A percentile compares a stretch with the other conserved stretches of the same genome.
Conservation (phyloP, 2,113 vertebrate genomes). For the Picathartes gymnocephalus region DNA sequence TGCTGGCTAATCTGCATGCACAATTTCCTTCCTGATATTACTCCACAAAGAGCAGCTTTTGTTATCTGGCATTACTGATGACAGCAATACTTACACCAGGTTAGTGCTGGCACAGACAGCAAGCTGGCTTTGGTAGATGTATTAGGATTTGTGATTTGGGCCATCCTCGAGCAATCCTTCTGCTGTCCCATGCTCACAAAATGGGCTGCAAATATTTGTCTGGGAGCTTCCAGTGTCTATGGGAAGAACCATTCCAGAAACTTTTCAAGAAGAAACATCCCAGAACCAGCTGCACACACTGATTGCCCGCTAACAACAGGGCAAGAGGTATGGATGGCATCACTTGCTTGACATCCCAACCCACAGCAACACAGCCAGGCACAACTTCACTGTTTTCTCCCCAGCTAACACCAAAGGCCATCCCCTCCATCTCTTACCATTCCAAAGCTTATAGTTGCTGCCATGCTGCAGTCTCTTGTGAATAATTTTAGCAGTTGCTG, state of each 20-base stretch:
- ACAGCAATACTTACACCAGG: background rate
- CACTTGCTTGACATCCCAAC: background rate
- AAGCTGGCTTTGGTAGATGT: background rate
- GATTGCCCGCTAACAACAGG: background rate
- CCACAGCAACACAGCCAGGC: background rate
- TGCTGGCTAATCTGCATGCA: background rate
- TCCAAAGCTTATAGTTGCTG: background rate
- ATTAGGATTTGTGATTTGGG: background rate
- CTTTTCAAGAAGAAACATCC: background rate
- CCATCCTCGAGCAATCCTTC: background rate
- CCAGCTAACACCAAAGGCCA: background rate
- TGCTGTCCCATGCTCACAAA: background rate
- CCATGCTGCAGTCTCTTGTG: background rate
- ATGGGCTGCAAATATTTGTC: background rate
- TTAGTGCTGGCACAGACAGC: background rate
- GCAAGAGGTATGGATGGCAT: background rate
- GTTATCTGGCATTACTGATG: background rate
- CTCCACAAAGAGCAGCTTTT: slow-evolving; percentile 32
- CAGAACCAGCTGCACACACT: background rate
- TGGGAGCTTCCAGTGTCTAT: background rate
- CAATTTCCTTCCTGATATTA: slow-evolving; percentile 53
- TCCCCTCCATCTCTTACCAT: background rate
- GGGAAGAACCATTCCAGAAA: background rate
- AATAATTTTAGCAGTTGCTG: background rate
- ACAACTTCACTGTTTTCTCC: background rate